A percentile compares a stretch with the other conserved stretches of the same genome.
Evolutionary conservation across 2,113 vertebrate species (phyloP).

Genomic region (Delphinus delphis): DNA sequence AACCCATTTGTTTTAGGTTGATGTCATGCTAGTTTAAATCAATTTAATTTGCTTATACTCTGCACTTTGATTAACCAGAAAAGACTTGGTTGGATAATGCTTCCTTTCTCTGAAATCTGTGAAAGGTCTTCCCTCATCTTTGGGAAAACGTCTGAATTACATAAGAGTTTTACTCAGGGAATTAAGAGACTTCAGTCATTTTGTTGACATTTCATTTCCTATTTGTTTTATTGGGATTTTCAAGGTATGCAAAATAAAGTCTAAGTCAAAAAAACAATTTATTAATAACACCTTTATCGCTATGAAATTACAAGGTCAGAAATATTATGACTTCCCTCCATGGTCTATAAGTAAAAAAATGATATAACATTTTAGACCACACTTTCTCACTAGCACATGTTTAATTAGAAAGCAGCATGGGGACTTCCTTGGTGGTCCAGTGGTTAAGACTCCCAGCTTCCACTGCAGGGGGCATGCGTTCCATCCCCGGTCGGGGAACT

Average conservation of each 20-base stretch:
- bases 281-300: constrained; percentile 39
- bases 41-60: constrained; percentile 23
- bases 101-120: not conserved
- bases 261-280: constrained; percentile 38
- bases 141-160: not conserved
- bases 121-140: not conserved
- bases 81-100: not conserved
- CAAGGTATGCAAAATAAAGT: constrained; percentile 37
- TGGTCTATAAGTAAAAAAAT: not conserved
- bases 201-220: not conserved
- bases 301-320: not conserved
- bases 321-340: not conserved
- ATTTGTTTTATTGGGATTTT: constrained; percentile 9
- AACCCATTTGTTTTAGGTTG: not conserved
- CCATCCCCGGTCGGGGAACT: not conserved
- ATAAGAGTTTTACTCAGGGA: not conserved
- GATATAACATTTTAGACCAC: not conserved
- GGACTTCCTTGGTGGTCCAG: not conserved
- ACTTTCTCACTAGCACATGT: not conserved
- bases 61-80: constrained; percentile 1
- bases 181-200: not conserved
- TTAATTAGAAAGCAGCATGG: not conserved
- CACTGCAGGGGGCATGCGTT: not conserved
- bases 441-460: not conserved
- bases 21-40: not conserved